phyloP scores from a whole-genome alignment of 2,888 invertebrate genomes.

The Oxyscelio sp. region DNA sequence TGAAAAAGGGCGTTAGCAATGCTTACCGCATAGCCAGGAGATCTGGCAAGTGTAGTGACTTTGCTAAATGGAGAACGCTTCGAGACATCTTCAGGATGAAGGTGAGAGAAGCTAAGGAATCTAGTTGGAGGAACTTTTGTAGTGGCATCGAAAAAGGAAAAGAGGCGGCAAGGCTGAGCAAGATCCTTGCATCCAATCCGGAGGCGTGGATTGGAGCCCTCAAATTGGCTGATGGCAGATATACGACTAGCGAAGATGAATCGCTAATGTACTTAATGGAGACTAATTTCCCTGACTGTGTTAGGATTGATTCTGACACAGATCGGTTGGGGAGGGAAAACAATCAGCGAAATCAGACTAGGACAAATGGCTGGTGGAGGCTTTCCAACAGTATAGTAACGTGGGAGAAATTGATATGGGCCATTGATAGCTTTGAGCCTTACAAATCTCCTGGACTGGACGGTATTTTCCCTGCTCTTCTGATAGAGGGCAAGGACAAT shows the following conservation, averaged over 20 bases:
- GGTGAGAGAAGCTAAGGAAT: neutral
- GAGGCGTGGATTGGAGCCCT: conserved; percentile 16
- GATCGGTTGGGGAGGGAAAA: neutral
- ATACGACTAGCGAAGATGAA: conserved; percentile 15
- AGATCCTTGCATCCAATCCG: conserved; percentile 16
- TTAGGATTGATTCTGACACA: neutral
- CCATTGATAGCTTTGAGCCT: neutral
- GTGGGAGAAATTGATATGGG: neutral
- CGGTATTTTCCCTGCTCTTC: neutral
- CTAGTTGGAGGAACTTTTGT: conserved; percentile 17
- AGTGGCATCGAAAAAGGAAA: neutral
- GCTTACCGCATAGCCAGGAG: neutral
- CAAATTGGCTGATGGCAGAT: neutral
- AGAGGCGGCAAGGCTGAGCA: conserved; percentile 7
- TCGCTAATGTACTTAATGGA: neutral
- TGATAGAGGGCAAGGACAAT: too few species aligned
- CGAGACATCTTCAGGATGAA: neutral
- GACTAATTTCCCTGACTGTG: conserved; percentile 9
- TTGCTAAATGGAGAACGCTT: neutral
- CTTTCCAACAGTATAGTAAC: too few species aligned
- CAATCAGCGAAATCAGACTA: too few species aligned
- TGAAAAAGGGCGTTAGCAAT: too few species aligned
- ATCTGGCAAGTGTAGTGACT: neutral
- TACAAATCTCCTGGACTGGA: conserved; percentile 8
- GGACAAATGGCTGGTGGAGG: too few species aligned